Evolutionary conservation across 1,140 invertebrate genomes (phyloP), one percentile per base, ranked within the genome.

Genomic region (Drosophila watanabei): DNA sequence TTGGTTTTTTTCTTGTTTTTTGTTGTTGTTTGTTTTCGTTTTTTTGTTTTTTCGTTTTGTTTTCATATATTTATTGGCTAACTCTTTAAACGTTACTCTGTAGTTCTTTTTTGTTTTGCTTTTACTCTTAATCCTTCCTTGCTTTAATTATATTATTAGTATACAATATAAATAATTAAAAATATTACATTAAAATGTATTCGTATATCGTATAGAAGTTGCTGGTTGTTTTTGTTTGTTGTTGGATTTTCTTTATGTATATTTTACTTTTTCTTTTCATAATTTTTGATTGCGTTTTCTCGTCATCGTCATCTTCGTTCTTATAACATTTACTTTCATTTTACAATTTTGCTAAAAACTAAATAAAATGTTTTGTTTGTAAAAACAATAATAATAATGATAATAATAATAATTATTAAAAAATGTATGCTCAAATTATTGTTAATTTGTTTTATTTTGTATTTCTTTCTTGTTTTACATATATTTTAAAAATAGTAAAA

Each of bases 151-250:
- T 85, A 92, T 87, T 90, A 88, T 92, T 92, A 92, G 91, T 92
- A 92, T 92, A 92, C 91, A 92, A 56, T 92, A 92, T 92, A 92
- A 92, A 92, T 92, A 92, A 90, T 92, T 92, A 91, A 92, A 92
- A 92, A 92, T 92, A 92, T 92, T 92, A 92, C 91, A 92, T 92
- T 92, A 90, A 92, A 92, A 92, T 92, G 89, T 92, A 92, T 80
- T 92, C 89, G 90, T 92, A 92, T 92, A 92, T 92, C 86, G 86
- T 92, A 92, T 92, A 89, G 80, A 83, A 87, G 86, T 92, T 92
- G 76, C 84, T 87, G 80, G 72, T 84, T 88, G 78, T 81, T 80
- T 58, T 84, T 79, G 33, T 61, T 75, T 79, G 33, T 61, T 75
- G 48, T 84, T 62, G 64, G 62, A 82, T 72, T 73, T 51, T 63